Evolutionary conservation across 2,888 invertebrate genomes (phyloP).

Genomic region (Cosmia pyralina): DNA sequence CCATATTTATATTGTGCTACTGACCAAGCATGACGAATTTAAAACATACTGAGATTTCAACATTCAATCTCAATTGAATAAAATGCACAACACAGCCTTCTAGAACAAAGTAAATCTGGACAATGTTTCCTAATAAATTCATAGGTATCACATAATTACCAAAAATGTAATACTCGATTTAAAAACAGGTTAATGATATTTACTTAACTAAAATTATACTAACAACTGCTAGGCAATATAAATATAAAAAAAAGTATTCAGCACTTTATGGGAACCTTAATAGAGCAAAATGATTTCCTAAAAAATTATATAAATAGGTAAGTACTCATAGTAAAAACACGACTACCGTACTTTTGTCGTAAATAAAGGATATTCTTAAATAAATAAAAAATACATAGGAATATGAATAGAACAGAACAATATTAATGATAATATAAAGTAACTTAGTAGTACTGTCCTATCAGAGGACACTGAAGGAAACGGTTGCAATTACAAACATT

Average conservation of each 20-base stretch:
- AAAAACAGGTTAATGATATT: constrained; percentile 26
- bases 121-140: constrained; percentile 37
- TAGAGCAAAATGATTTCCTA: constrained; percentile 10
- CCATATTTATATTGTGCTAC: neutral
- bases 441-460: neutral
- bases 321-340: constrained; percentile 20
- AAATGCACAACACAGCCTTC: constrained; percentile 65
- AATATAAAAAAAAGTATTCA: constrained; percentile 32
- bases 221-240: constrained; percentile 42
- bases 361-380: constrained; percentile 9
- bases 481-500: constrained; percentile 14
- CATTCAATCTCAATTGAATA: constrained; percentile 44
- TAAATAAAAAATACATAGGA: constrained; percentile 3
- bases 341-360: constrained; percentile 1
- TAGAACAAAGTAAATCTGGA: constrained; percentile 44
- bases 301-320: constrained; percentile 15
- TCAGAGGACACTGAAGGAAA: constrained; percentile 22
- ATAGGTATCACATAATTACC: constrained; percentile 35
- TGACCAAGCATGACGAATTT: constrained; percentile 40
- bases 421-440: neutral
- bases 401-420: neutral
- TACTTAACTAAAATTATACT: constrained; percentile 20
- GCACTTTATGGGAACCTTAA: constrained; percentile 17
- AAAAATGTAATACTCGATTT: constrained; percentile 37
- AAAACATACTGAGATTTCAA: constrained; percentile 37